phyloP scores from a whole-genome alignment of 2,113 vertebrate species.

The Myodes glareolus region DNA sequence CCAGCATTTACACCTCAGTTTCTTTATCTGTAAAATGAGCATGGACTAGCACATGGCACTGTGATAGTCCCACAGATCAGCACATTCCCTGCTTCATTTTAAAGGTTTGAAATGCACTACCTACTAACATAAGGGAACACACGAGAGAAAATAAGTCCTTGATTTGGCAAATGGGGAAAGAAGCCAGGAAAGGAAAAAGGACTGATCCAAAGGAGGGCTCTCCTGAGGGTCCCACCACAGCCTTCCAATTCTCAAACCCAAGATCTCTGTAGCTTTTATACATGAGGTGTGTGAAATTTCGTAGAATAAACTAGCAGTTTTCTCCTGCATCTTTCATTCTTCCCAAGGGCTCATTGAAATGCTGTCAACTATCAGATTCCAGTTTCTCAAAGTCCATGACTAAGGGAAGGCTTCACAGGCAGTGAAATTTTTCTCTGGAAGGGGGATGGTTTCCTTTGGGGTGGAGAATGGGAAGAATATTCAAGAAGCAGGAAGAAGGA shows the following conservation, averaged over 20 bases:
- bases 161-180: neutral
- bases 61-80: neutral
- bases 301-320: neutral
- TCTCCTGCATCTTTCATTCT: neutral
- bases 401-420: neutral
- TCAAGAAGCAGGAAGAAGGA: slow-evolving; percentile 49
- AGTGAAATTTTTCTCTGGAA: neutral
- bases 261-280: neutral
- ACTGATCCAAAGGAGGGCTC: neutral
- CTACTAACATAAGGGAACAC: neutral
- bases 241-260: neutral
- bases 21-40: neutral
- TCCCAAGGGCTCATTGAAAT: neutral
- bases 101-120: neutral
- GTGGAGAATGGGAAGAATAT: slow-evolving; percentile 55
- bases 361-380: neutral
- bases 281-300: neutral
- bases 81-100: neutral
- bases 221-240: neutral
- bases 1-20: neutral
- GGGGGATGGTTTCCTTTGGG: slow-evolving; percentile 21
- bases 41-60: too few species aligned
- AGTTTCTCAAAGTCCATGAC: neutral
- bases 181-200: neutral
- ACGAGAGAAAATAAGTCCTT: neutral